A percentile compares a stretch with the other conserved stretches of the same genome.
Evolutionary conservation across 2,113 vertebrate genomes (phyloP).

Genomic region (Hyla sarda): DNA sequence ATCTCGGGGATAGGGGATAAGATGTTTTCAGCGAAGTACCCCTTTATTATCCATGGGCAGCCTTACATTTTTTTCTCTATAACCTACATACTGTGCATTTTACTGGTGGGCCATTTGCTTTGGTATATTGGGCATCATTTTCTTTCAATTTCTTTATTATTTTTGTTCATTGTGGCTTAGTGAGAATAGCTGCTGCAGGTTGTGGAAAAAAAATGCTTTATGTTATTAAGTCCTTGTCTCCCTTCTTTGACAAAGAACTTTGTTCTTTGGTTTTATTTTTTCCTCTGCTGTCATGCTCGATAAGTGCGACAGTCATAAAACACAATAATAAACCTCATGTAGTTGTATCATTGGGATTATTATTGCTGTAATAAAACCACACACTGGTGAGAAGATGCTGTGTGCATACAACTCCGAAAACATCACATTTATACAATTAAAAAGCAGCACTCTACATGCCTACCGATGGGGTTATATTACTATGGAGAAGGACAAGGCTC

Average conservation of each 20-base stretch:
- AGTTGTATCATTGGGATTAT: constrained; percentile 45
- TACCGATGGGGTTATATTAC: neutral
- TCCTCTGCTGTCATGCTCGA: constrained; percentile 41
- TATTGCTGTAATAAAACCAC: constrained; percentile 41
- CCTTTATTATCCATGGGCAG: too few species aligned
- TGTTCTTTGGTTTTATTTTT: constrained; percentile 34
- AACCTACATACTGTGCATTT: too few species aligned
- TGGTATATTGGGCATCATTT: neutral
- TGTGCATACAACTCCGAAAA: constrained; percentile 5
- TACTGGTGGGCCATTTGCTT: neutral
- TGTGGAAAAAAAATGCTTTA: constrained; percentile 20
- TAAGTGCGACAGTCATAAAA: constrained; percentile 39
- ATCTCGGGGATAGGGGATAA: too few species aligned
- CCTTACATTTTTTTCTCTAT: too few species aligned
- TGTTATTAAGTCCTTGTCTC: constrained; percentile 13
- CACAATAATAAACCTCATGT: constrained; percentile 49
- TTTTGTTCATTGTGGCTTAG: neutral
- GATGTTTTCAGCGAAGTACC: too few species aligned
- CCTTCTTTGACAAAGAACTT: constrained; percentile 40
- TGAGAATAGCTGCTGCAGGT: neutral
- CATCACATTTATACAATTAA: constrained; percentile 7
- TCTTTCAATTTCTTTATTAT: neutral
- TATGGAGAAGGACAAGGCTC: neutral
- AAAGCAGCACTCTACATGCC: neutral
- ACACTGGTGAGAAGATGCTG: constrained; percentile 31